phyloP scores from a whole-genome alignment of 2,113 vertebrate genomes.

The Anas platyrhynchos region DNA sequence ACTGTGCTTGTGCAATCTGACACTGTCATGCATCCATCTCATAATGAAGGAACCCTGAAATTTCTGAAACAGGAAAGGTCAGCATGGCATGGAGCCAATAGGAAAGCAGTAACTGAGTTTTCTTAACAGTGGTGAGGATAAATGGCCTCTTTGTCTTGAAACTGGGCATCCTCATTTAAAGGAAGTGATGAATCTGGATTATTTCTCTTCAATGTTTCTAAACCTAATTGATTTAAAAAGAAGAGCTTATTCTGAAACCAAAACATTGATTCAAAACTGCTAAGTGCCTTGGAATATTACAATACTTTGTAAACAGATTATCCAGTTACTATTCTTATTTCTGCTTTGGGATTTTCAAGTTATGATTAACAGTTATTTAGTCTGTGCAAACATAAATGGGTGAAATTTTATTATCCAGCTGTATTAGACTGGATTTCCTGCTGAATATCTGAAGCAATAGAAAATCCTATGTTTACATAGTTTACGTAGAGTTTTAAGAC shows the following conservation, averaged over 20 bases:
- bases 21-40: background rate
- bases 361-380: background rate
- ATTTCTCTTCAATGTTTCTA: background rate
- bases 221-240: background rate
- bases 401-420: background rate
- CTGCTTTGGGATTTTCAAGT: background rate
- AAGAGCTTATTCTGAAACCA: background rate
- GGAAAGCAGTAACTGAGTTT: background rate
- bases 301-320: background rate
- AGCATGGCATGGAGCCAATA: accelerated
- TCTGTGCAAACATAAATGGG: background rate
- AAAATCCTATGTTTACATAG: background rate
- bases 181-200: background rate
- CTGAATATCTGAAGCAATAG: background rate
- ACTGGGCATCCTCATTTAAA: background rate
- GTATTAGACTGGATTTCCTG: background rate
- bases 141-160: background rate
- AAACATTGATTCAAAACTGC: background rate
- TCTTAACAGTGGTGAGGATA: background rate
- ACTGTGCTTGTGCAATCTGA: background rate
- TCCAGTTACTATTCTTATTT: background rate
- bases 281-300: background rate
- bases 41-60: background rate
- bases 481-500: background rate
- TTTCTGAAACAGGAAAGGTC: background rate